These are phyloP conservation scores for Chironomus riparius DNA, from an alignment of 2,888 invertebrate species.

Conservation along the genomic window DNA sequence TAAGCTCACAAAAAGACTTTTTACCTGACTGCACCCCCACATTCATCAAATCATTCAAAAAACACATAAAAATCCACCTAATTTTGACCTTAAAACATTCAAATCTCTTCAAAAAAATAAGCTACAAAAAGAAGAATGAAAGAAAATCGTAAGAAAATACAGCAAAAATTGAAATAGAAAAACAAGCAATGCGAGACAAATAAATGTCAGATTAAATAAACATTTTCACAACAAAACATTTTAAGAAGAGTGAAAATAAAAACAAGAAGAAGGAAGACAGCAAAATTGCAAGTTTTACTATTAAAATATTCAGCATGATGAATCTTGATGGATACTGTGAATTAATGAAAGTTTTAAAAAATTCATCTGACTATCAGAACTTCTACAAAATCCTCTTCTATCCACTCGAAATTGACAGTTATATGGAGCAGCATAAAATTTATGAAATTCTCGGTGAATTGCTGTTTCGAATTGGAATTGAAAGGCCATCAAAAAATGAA, in stretches of 20 bases:
- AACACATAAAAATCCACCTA: too few species aligned
- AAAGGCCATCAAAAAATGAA: neutral
- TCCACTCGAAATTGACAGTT: neutral
- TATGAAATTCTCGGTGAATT: neutral
- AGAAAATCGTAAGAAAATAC: neutral
- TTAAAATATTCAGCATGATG: neutral
- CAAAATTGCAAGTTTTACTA: neutral
- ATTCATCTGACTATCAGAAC: neutral
- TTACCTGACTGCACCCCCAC: too few species aligned
- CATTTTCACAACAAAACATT: neutral
- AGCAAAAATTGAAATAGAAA: neutral
- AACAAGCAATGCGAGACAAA: slow-evolving; percentile 1
- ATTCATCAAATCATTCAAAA: too few species aligned
- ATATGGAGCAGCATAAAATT: neutral
- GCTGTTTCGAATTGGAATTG: neutral
- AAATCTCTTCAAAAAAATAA: too few species aligned
- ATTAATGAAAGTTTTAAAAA: neutral
- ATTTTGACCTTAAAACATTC: too few species aligned
- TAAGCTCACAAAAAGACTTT: too few species aligned
- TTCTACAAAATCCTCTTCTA: neutral
- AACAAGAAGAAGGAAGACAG: neutral
- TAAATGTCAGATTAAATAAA: neutral
- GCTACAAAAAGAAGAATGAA: neutral
- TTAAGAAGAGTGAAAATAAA: too few species aligned
- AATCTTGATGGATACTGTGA: neutral